A percentile compares a stretch with the other conserved stretches of the same genome.
phyloP scores from a whole-genome alignment of 2,797 vertebrate species.

The Typhlichthys subterraneus region DNA sequence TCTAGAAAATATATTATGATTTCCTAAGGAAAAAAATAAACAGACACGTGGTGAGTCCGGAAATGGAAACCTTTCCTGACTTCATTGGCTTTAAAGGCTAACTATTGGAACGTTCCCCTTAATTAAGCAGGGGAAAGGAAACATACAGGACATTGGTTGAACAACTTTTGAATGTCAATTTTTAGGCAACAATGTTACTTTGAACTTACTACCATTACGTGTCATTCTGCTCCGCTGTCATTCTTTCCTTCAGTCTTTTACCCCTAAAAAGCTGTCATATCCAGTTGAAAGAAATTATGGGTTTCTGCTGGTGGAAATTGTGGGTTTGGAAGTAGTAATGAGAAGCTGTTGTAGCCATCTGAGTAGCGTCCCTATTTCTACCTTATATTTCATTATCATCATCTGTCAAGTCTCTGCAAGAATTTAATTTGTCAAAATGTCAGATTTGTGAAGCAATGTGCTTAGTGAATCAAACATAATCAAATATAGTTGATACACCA shows the following conservation, averaged over 20 bases:
- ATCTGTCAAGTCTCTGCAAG: slow-evolving; percentile 22
- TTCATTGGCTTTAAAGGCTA: too few relatives aligned
- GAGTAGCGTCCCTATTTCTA: slow-evolving; percentile 40
- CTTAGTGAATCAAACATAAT: slow-evolving; percentile 21
- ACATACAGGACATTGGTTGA: too few relatives aligned
- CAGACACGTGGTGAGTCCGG: too few relatives aligned
- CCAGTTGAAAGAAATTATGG: slow-evolving; percentile 37
- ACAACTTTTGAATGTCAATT: slow-evolving; percentile 20
- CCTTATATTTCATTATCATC: slow-evolving; percentile 33
- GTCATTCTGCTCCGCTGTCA: slow-evolving; percentile 25
- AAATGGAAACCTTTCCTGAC: too few relatives aligned
- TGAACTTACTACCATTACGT: slow-evolving; percentile 26
- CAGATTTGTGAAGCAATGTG: slow-evolving; percentile 9
- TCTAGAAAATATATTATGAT: neutral
- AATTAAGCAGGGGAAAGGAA: too few relatives aligned
- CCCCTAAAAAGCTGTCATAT: slow-evolving; percentile 37
- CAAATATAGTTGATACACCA: too few relatives aligned
- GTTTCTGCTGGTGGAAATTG: slow-evolving; percentile 26
- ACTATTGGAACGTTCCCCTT: too few relatives aligned
- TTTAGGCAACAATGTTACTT: slow-evolving; percentile 26
- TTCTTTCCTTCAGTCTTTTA: slow-evolving; percentile 25
- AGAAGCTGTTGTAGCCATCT: slow-evolving; percentile 33
- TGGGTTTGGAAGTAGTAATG: slow-evolving; percentile 29
- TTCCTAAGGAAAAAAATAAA: too few relatives aligned
- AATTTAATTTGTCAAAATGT: slow-evolving; percentile 9